Conservation (phyloP, 2,888 invertebrate genomes). For the Oegoconia quadripuncta region DNA sequence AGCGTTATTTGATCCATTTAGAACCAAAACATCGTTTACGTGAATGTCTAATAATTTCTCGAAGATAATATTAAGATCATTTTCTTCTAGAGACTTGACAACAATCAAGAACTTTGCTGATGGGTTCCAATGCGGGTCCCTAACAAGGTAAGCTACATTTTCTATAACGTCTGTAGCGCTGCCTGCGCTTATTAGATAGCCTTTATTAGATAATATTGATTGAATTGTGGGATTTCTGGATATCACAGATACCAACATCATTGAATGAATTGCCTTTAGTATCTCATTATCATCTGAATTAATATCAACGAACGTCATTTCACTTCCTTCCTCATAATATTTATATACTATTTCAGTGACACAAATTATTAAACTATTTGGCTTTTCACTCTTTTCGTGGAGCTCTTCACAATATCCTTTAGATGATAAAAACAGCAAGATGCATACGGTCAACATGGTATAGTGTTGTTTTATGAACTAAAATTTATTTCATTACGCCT, state of each 20-base stretch:
- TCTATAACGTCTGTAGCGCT: slow-evolving; percentile 23
- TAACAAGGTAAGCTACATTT: slow-evolving; percentile 22
- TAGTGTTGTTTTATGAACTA: background rate
- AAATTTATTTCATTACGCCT: background rate
- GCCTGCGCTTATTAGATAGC: slow-evolving; percentile 32
- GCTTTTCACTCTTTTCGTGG: background rate
- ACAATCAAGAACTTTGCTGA: slow-evolving; percentile 36
- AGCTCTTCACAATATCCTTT: background rate
- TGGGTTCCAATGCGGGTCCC: slow-evolving; percentile 42
- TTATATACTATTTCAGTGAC: background rate
- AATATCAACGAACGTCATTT: slow-evolving; percentile 20
- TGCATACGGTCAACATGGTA: background rate
- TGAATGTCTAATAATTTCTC: slow-evolving; percentile 33
- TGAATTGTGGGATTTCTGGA: slow-evolving; percentile 6
- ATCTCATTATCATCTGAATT: slow-evolving; percentile 9
- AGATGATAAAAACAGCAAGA: background rate
- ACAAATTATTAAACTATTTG: background rate
- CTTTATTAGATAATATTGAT: slow-evolving; percentile 12
- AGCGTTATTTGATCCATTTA: slow-evolving; percentile 32
- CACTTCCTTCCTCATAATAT: background rate
- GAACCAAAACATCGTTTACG: slow-evolving; percentile 34
- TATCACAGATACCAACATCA: slow-evolving; percentile 2
- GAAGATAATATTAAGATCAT: slow-evolving; percentile 34
- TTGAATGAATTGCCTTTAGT: slow-evolving; percentile 10
- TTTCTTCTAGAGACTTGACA: slow-evolving; percentile 22